phyloP scores from a whole-genome alignment of 1,140 invertebrate species.

The Mercenaria mercenaria region DNA sequence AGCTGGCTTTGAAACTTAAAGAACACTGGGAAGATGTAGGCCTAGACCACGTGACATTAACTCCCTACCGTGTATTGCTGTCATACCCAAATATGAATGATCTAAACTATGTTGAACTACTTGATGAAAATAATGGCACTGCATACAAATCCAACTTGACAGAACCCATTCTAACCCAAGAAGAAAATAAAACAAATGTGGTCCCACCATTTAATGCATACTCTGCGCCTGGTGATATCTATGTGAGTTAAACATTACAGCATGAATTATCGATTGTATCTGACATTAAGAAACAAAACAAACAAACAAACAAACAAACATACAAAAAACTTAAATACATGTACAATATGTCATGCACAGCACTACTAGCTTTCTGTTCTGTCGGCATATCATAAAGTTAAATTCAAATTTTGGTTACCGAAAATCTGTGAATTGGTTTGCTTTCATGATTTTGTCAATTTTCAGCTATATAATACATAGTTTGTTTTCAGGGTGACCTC shows the following conservation, averaged over 20 bases:
- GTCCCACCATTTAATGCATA: constrained; percentile 84
- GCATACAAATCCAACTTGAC: constrained; percentile 70
- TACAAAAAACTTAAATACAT: too few relatives aligned
- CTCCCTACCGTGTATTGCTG: constrained; percentile 82
- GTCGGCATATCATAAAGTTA: too few relatives aligned
- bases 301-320: too few relatives aligned
- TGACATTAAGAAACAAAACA: constrained; percentile 83
- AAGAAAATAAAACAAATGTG: constrained; percentile 78
- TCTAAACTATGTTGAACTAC: constrained; percentile 74
- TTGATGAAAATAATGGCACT: constrained; percentile 61
- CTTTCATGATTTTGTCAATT: too few relatives aligned
- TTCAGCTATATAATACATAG: too few relatives aligned
- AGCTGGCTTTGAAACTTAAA: constrained; percentile 76
- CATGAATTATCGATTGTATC: too few relatives aligned
- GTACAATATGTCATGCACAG: too few relatives aligned
- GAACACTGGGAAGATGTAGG: constrained; percentile 75
- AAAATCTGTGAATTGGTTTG: too few relatives aligned
- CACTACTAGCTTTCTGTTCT: too few relatives aligned
- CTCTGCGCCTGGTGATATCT: constrained; percentile 70
- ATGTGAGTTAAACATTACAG: constrained; percentile 75
- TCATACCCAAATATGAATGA: constrained; percentile 80
- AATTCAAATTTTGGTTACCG: too few relatives aligned
- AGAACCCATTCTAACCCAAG: constrained; percentile 78
- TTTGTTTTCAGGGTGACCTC: constrained; percentile 75
- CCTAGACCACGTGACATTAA: constrained; percentile 76